Evolutionary conservation across 64 coral and sea anemone species (phyloP), one percentile per base, ranked within the genome.

Genomic region (Trachythela sp.): DNA sequence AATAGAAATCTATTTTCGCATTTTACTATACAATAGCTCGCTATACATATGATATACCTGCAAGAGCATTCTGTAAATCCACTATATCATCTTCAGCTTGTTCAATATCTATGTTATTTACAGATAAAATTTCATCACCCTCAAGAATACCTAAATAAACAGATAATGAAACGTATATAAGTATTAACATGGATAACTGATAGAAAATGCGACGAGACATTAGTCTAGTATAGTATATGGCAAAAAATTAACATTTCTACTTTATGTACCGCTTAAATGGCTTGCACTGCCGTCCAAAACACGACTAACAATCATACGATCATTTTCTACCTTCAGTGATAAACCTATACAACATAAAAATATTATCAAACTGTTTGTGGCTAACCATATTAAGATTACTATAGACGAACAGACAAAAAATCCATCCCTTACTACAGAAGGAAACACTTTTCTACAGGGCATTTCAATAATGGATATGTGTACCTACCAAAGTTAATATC

Each of bases 51-150:
- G 8, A 77, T 86, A 36, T 38, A 98, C 95, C 95, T 86, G 92
- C 86, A 34, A 98, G 48, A 2, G 95, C 95, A 72, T 80, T 91
- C 51, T 90, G 64, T 39, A 98, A 48, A 43, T 94, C 93, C 9
- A 88, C 89, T 24, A 98, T 83, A 40, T 91, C 88, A 84, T 94
- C 89, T 9, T 98, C 95, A 18, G 94, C 93, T 72, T 94, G 91
- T 40, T 54, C 48, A 38, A 94, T 86, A 77, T 88, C 85, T 30
- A 94, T 89, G 13, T 89, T 86, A 87, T 98, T 98, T 32, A 98
- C 95, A 72, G 83, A 83, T 24, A 98, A 40, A 54, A 98, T 94
- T 80, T 98, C 95, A 91, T 98, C 95, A 76, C 89, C 95, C 14
- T 56, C 89, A 54, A 90, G 31, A 5, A 98, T 86, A 85, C 95